Evolutionary conservation across 2,113 vertebrate species (phyloP).

Genomic region (Hystrix brachyura): DNA sequence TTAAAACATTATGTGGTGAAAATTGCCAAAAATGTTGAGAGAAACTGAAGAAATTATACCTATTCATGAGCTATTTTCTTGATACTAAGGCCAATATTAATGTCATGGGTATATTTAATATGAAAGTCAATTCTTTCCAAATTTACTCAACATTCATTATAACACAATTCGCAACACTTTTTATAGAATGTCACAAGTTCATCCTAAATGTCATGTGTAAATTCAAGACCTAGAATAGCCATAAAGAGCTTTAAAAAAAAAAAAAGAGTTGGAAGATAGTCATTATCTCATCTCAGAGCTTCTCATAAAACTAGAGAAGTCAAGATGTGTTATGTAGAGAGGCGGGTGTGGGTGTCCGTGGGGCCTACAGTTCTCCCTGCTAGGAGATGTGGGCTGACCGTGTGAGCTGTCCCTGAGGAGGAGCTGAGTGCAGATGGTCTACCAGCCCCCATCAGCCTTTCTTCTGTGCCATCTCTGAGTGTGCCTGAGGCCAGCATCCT

Average conservation of each 20-base stretch:
- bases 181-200: not conserved
- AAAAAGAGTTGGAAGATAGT: not conserved
- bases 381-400: not conserved
- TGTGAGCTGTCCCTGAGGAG: not conserved
- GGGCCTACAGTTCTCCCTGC: not conserved
- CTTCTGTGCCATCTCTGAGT: not conserved
- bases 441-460: not conserved
- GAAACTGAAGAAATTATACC: not conserved
- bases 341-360: not conserved
- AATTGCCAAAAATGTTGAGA: too few species aligned
- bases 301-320: not conserved
- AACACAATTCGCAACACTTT: not conserved
- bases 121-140: not conserved
- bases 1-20: too few species aligned
- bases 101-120: not conserved
- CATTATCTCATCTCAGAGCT: not conserved
- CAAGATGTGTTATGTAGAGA: not conserved
- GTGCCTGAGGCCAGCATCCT: too few species aligned
- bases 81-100: not conserved
- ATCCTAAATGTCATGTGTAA: not conserved
- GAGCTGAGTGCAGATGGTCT: not conserved
- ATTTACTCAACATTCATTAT: not conserved
- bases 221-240: not conserved
- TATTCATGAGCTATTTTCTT: not conserved
- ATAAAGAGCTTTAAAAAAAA: not conserved